Conservation (phyloP, 1,140 invertebrate genomes). For the Hyles euphorbiae region DNA sequence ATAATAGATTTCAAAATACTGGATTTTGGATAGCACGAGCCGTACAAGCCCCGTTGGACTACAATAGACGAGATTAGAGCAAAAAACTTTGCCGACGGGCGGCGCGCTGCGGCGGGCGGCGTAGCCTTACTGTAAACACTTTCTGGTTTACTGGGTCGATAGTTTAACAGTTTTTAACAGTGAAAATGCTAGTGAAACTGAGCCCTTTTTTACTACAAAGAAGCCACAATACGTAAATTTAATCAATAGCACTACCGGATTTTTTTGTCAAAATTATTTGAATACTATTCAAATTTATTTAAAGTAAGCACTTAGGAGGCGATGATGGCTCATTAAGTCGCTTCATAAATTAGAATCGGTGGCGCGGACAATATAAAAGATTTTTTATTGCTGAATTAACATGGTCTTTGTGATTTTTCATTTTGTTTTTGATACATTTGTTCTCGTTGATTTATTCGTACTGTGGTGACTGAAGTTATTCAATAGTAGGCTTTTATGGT, state of each 20-base stretch:
- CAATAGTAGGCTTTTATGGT: too few relatives aligned
- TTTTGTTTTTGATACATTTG: too few relatives aligned
- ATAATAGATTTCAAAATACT: too few relatives aligned
- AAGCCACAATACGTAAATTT: background rate
- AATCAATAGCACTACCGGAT: too few relatives aligned
- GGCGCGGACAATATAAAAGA: too few relatives aligned
- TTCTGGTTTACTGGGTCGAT: conserved; percentile 67
- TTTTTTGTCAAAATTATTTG: background rate
- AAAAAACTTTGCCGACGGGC: conserved; percentile 47
- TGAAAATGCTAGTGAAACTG: conserved; percentile 57
- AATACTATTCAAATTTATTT: conserved; percentile 19
- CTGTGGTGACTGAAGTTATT: too few relatives aligned
- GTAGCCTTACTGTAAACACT: conserved; percentile 24
- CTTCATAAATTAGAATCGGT: conserved; percentile 4
- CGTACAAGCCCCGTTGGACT: too few relatives aligned
- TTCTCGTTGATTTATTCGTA: too few relatives aligned
- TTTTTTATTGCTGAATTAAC: too few relatives aligned
- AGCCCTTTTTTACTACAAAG: conserved; percentile 18
- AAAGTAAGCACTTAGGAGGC: conserved; percentile 8
- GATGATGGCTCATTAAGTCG: conserved; percentile 10
- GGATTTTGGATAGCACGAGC: too few relatives aligned
- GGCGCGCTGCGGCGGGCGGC: conserved; percentile 20
- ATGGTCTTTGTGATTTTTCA: too few relatives aligned
- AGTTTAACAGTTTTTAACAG: conserved; percentile 42
- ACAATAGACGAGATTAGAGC: conserved; percentile 12